Evolutionary conservation across 2,888 invertebrate species (phyloP).

Genomic region (Agriotes lineatus): DNA sequence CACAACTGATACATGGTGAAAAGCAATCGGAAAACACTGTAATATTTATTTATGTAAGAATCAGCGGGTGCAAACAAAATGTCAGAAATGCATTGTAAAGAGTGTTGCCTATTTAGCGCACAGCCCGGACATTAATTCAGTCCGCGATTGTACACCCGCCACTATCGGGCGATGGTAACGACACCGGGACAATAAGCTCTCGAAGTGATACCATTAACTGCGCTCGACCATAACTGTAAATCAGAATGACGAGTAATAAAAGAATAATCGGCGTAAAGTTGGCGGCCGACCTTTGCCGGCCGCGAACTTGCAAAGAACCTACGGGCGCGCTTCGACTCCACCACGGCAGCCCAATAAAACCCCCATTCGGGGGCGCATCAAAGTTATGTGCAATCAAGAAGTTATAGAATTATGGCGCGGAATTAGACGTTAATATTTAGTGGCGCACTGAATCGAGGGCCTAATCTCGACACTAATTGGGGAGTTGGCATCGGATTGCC

Average conservation of each 20-base stretch:
- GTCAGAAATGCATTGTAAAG: too few relatives aligned
- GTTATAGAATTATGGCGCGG: slow-evolving; percentile 5
- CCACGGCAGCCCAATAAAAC: neutral
- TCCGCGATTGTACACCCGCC: too few relatives aligned
- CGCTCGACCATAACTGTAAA: slow-evolving; percentile 45
- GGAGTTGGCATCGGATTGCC: slow-evolving; percentile 20
- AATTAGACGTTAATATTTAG: slow-evolving; percentile 23
- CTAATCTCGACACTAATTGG: slow-evolving; percentile 19
- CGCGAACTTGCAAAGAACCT: too few relatives aligned
- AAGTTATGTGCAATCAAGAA: neutral
- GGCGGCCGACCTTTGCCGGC: neutral
- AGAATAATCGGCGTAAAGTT: slow-evolving; percentile 36
- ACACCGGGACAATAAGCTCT: slow-evolving; percentile 43
- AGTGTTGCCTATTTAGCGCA: too few relatives aligned
- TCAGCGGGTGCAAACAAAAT: too few relatives aligned
- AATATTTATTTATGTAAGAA: too few relatives aligned
- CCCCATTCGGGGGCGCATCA: neutral
- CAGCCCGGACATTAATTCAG: too few relatives aligned
- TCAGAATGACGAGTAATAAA: slow-evolving; percentile 43
- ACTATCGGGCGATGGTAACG: slow-evolving; percentile 35
- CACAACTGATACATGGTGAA: too few relatives aligned
- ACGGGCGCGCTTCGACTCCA: neutral
- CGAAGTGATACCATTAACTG: slow-evolving; percentile 39
- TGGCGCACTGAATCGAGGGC: neutral
- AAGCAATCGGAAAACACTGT: too few relatives aligned